Evolutionary conservation across 2,888 invertebrate genomes (phyloP).

Genomic region (Mythimna pallens): DNA sequence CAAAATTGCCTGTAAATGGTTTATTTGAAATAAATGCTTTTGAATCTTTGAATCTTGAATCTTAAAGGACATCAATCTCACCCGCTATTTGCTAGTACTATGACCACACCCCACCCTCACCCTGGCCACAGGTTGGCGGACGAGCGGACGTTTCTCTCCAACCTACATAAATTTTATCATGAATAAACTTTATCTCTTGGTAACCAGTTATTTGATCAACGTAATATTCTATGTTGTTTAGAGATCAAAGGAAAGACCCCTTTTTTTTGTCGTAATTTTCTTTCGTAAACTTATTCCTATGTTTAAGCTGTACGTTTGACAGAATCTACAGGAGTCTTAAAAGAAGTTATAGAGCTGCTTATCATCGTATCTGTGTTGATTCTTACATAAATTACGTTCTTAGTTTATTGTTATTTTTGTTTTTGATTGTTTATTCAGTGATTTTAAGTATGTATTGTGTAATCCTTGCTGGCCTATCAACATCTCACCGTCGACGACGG

Average conservation of each 20-base stretch:
- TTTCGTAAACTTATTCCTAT: neutral
- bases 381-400: no score
- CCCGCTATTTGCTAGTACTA: neutral
- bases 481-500: no score
- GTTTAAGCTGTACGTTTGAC: neutral
- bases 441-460: no score
- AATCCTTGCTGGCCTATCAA: no score
- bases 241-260: constrained; percentile 6
- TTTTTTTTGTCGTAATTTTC: constrained; percentile 9
- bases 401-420: no score
- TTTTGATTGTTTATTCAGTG: no score
- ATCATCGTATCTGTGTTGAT: no score
- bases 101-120: constrained; percentile 17
- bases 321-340: neutral
- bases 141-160: constrained; percentile 19
- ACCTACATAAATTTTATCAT: constrained; percentile 56
- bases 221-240: constrained; percentile 51
- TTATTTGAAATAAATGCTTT: no score
- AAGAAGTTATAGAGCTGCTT: neutral
- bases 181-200: constrained; percentile 56
- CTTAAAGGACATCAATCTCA: neutral
- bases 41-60: no score
- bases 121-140: constrained; percentile 44
- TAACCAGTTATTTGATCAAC: constrained; percentile 62
- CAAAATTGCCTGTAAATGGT: no score